Conservation (phyloP, 2,113 vertebrate genomes). For the Grallaria varia region DNA sequence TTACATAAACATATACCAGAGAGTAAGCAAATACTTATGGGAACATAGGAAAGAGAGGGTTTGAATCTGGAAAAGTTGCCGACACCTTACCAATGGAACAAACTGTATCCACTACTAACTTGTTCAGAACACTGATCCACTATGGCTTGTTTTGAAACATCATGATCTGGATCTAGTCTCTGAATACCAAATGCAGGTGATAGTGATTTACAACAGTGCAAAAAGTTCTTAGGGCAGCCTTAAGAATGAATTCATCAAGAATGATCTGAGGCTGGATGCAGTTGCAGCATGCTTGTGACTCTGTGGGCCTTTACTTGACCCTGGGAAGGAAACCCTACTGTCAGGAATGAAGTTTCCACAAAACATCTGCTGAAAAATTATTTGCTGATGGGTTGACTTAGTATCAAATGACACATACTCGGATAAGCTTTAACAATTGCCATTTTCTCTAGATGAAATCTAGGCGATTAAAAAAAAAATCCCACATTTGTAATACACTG, state of each 20-base stretch:
- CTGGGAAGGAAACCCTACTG: background rate
- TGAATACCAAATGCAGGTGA: background rate
- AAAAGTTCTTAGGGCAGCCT: background rate
- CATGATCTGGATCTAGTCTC: background rate
- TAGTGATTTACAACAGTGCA: background rate
- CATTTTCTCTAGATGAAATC: background rate
- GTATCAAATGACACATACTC: background rate
- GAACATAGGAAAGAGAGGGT: background rate
- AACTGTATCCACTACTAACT: background rate
- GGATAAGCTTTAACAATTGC: background rate
- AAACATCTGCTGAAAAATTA: constrained; percentile 12
- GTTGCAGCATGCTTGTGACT: background rate
- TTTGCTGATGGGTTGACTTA: background rate
- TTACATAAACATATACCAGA: background rate
- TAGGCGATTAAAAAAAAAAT: background rate
- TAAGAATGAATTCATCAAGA: background rate
- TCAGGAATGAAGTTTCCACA: constrained; percentile 35
- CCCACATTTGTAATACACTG: background rate
- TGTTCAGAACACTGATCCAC: background rate
- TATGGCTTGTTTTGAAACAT: background rate
- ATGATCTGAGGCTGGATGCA: background rate
- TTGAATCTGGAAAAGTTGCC: background rate
- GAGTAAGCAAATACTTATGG: background rate
- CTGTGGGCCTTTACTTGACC: background rate
- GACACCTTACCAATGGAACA: background rate